A percentile compares a stretch with the other conserved stretches of the same genome.
Evolutionary conservation across 1,140 invertebrate species (phyloP).

Genomic region (Drosophila melanica): DNA sequence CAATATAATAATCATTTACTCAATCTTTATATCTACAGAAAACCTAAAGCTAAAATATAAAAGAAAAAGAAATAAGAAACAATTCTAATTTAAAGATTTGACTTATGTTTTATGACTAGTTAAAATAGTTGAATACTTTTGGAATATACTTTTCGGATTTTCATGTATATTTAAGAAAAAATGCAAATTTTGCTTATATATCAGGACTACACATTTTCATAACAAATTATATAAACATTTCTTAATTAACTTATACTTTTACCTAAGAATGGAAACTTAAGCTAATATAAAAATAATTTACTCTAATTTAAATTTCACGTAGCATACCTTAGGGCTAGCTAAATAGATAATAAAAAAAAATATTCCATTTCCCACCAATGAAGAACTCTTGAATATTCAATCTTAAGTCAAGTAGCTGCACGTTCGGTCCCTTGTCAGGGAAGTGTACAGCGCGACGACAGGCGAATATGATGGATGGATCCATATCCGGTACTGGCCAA

Average conservation of each 20-base stretch:
- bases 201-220: too few relatives aligned
- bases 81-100: too few relatives aligned
- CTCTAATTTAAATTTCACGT: not conserved
- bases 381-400: not conserved
- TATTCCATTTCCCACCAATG: not conserved
- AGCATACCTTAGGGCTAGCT: not conserved
- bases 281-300: too few relatives aligned
- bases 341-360: not conserved
- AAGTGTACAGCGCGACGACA: constrained; percentile 28
- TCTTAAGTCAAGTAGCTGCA: constrained; percentile 2
- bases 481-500: constrained; percentile 63
- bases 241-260: not conserved
- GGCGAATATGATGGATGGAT: constrained; percentile 57
- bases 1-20: too few relatives aligned
- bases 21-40: too few relatives aligned
- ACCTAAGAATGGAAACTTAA: not conserved
- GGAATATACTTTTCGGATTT: too few relatives aligned
- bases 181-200: too few relatives aligned
- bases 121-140: too few relatives aligned
- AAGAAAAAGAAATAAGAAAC: too few relatives aligned
- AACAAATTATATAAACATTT: not conserved
- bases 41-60: too few relatives aligned
- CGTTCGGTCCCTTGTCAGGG: constrained; percentile 21
- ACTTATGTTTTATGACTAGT: too few relatives aligned
- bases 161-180: too few relatives aligned